Base-by-base conservation (phyloP, 1,140 invertebrate species). In the Hormaphis cornu region DNA sequence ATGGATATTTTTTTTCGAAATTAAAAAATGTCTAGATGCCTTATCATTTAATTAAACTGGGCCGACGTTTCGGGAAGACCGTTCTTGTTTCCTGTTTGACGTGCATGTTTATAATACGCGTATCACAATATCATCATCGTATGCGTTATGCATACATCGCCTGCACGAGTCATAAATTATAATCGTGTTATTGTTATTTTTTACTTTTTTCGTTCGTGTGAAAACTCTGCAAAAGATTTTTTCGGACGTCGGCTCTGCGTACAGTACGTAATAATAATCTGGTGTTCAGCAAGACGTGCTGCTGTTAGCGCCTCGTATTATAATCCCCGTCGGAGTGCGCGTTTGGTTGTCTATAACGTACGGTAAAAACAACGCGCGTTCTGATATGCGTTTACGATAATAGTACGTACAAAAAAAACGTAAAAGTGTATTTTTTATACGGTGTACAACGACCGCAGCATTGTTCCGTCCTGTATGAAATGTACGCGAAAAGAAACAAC, bases 11-110 rank as follows among this genome's bases (percentile, higher is more conserved):
- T 66, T 66, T 66, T 66, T 66, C 20, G 44, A 50, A 66, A 66
- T 66, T 66, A 66, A 48, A 66, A 66, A 66, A 66, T 24, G 18
- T 66, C 44, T 66, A 66, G 61, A 66, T 66, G 61, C 26, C 40
- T 66, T 66, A 66, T 66, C 61, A 66, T 66, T 66, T 66, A 66
- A 66, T 66, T 66, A 66, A 66, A 50, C 61, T 48, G 44, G 61
- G 28, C 18, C 44, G 22, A 8, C 35, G 61, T 66, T 48, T 66
- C 20, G 18, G 44, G 18, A 66, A 66, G 28, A 33, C 61, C 42
- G 44, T 66, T 66, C 61, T 48, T n/a, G 44, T 48, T 66, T 66
- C 61, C 61, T 66, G 61, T 50, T 18, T n/a, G n/a, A n/a, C n/a
- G 58, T 28, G 22, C 18, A 46, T 26, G 14, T 18, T 26, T 44